Conservation (phyloP, 1,140 invertebrate genomes). For the Zaprionus nigranus region DNA sequence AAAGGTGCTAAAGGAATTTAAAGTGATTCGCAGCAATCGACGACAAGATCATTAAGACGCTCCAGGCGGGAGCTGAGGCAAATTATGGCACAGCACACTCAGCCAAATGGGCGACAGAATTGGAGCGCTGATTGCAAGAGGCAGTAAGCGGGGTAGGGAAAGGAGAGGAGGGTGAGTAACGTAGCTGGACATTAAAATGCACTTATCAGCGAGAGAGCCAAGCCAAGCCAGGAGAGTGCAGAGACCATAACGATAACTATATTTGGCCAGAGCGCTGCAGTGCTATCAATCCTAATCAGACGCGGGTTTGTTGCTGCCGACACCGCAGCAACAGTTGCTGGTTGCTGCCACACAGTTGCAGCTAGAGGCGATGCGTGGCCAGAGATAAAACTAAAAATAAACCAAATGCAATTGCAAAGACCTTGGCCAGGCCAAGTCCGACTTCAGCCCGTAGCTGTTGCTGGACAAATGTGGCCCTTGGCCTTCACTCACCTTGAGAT, state of each 20-base stretch:
- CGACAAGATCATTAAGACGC: constrained; percentile 66
- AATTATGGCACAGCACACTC: constrained; percentile 31
- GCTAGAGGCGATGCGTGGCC: constrained; percentile 21
- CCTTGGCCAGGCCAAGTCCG: constrained; percentile 21
- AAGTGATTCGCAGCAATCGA: constrained; percentile 33
- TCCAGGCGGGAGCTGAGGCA: constrained; percentile 19
- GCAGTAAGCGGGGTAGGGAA: constrained; percentile 17
- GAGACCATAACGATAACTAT: constrained; percentile 25
- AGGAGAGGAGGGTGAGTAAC: background rate
- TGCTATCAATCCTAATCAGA: constrained; percentile 59
- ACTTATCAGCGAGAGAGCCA: constrained; percentile 57
- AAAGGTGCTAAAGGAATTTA: constrained; percentile 38
- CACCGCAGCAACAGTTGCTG: background rate
- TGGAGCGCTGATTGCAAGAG: constrained; percentile 60
- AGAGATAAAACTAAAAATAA: constrained; percentile 48
- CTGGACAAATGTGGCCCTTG: constrained; percentile 80
- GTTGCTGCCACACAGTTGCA: too few species aligned
- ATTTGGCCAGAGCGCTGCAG: constrained; percentile 28
- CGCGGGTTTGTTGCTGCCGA: constrained; percentile 12
- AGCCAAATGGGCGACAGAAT: constrained; percentile 28
- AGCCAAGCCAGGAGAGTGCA: constrained; percentile 23
- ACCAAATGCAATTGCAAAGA: constrained; percentile 40
- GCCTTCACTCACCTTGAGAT: constrained; percentile 84
- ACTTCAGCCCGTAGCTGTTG: constrained; percentile 11
- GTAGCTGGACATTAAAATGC: constrained; percentile 70